phyloP scores from a whole-genome alignment of 1,140 invertebrate genomes.

The Melitaea cinxia region DNA sequence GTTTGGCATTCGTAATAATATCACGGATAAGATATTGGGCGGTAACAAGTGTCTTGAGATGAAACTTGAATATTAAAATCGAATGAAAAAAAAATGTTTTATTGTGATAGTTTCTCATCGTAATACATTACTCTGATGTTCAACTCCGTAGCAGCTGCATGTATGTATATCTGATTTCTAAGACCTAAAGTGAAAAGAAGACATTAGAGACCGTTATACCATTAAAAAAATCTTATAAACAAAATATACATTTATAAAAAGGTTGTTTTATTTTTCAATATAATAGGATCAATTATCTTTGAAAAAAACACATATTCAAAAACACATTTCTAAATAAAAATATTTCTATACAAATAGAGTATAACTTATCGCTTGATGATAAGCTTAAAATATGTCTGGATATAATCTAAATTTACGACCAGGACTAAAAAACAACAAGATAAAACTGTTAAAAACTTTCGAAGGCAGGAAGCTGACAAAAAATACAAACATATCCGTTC shows the following conservation, averaged over 20 bases:
- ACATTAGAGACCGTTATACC: no score
- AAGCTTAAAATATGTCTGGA: conserved; percentile 36
- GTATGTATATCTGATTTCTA: no score
- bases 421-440: conserved; percentile 48
- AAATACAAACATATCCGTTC: conserved; percentile 62
- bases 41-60: conserved; percentile 53
- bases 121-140: not conserved
- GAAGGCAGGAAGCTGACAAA: conserved; percentile 66
- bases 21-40: conserved; percentile 61
- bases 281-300: no score
- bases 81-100: not conserved
- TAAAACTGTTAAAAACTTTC: conserved; percentile 66
- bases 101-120: not conserved
- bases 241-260: no score
- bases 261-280: no score
- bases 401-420: conserved; percentile 58
- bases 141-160: no score
- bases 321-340: not conserved
- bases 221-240: no score
- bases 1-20: conserved; percentile 50
- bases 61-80: conserved; percentile 37
- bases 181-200: no score
- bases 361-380: conserved; percentile 16
- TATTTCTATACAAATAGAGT: not conserved
- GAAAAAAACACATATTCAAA: not conserved